Conservation (phyloP, 30 jellyfish, hydroid and myxozoan species). For the Aurelia sp. region DNA sequence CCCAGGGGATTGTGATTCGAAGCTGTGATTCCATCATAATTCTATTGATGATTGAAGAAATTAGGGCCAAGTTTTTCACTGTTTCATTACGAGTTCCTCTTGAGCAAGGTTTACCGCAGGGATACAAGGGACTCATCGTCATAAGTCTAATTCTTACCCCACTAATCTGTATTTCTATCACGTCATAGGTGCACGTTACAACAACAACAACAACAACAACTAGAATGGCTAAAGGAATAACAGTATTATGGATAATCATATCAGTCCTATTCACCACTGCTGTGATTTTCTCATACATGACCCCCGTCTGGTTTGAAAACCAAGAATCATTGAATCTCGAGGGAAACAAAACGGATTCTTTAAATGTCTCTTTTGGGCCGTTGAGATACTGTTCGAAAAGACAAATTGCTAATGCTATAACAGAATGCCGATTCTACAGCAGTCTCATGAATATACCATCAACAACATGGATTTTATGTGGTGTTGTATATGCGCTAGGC, state of each 20-base stretch:
- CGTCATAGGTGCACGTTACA: neutral
- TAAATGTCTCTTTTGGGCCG: conserved; percentile 76
- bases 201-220: neutral
- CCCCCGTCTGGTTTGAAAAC: conserved; percentile 93
- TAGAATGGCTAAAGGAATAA: conserved; percentile 76
- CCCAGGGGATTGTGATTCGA: too few species aligned
- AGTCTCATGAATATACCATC: conserved; percentile 81
- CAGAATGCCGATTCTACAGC: conserved; percentile 67
- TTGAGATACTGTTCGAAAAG: conserved; percentile 73
- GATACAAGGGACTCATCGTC: too few species aligned
- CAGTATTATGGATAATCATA: conserved; percentile 67
- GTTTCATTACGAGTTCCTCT: too few species aligned
- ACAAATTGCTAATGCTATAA: conserved; percentile 60
- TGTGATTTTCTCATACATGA: conserved; percentile 60
- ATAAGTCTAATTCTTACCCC: too few species aligned
- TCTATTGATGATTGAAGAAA: too few species aligned
- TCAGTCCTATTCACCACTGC: conserved; percentile 74
- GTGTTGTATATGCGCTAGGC: conserved; percentile 81
- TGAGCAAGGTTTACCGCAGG: too few species aligned
- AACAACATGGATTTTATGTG: conserved; percentile 83
- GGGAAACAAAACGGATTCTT: conserved; percentile 23
- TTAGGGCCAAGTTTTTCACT: too few species aligned
- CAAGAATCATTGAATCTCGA: conserved; percentile 13
- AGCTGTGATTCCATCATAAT: too few species aligned
- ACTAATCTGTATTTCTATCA: neutral